Percentiles rank a stretch among this genome's conserved stretches.
These are phyloP conservation scores for Ophiothrix spiculata DNA, from an alignment of 35 echinoderm and acorn worm genomes.

Conservation along the genomic window DNA sequence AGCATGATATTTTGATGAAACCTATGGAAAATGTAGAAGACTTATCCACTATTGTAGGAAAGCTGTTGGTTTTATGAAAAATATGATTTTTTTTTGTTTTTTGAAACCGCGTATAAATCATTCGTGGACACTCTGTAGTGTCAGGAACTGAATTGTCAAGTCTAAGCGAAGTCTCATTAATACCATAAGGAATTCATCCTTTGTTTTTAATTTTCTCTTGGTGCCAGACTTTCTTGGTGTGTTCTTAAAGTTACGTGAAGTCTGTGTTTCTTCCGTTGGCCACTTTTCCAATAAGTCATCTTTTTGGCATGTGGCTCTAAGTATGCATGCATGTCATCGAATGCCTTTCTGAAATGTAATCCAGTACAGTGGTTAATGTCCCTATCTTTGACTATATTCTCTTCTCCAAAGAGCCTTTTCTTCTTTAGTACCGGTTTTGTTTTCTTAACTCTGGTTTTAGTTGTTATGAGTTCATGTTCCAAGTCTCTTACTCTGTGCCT, in stretches of 20 bases:
- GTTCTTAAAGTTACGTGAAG: background rate
- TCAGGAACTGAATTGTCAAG: slow-evolving; percentile 26
- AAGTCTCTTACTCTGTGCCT: background rate
- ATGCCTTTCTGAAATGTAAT: slow-evolving; percentile 8
- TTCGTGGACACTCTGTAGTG: too few species aligned
- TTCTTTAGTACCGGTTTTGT: background rate
- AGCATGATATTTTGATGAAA: too few species aligned
- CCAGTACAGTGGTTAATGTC: slow-evolving; percentile 30
- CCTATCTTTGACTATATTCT: background rate
- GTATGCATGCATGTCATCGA: slow-evolving; percentile 12
- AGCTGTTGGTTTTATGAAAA: too few species aligned
- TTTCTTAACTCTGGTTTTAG: background rate
- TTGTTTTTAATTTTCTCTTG: slow-evolving; percentile 21
- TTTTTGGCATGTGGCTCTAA: slow-evolving; percentile 28
- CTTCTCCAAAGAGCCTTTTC: background rate
- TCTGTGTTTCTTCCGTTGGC: background rate
- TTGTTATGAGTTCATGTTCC: background rate
- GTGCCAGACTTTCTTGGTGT: slow-evolving; percentile 41
- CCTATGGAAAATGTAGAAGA: too few species aligned
- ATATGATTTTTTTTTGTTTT: too few species aligned
- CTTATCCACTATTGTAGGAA: too few species aligned
- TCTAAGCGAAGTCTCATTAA: slow-evolving; percentile 8
- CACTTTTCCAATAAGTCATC: slow-evolving; percentile 43
- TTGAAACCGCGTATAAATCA: too few species aligned
- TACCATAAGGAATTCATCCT: slow-evolving; percentile 49